Evolutionary conservation across 2,888 invertebrate species (phyloP), one percentile per base, ranked within the genome.

Genomic region (Rhagonycha lutea): DNA sequence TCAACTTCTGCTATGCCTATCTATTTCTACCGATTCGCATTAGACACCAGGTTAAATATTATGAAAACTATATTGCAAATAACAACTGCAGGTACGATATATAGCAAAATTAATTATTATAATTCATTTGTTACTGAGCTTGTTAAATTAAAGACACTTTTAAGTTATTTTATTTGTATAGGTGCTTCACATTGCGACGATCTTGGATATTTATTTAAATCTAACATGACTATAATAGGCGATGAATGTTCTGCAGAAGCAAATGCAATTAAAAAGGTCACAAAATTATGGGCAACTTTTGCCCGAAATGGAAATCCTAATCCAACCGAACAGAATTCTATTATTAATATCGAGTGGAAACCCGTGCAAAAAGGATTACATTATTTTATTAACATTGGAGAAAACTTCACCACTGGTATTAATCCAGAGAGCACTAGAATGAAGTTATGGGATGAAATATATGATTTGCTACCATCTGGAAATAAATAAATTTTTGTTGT

Each of bases 221-320:
- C 70, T 67, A 26, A 68, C 10, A n/a, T 71, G 7, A 78, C 81
- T 4, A 80, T 82, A 11, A 67, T 69, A 47, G 78, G 81, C 7
- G 76, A 76, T 0, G 68, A 79, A 9, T 71, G 75, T 4, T 79
- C 79, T 63, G 10, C 78, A 11, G 83, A 83, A 80, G 80, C 79
- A 10, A 76, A 78, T 28, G 74, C 80, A 12, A 70, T 83, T 8
- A 70, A 74, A 12, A 79, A 82, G 63, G 75, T 84, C 69, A 78
- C 80, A 0, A 84, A 80, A 77, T 70, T 83, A n/a, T 85, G 84
- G 85, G 80, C 84, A 11, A 83, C 79, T 75, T 85, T 85, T 79
- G 84, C 84, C 4, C 81, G 80, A 65, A 80, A 80, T 24, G 84
- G 84, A 32, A 79, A 83, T 77, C 83, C 83, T 29, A 82, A 81